Conservation (phyloP, 2,797 vertebrate genomes). For the Emys orbicularis region DNA sequence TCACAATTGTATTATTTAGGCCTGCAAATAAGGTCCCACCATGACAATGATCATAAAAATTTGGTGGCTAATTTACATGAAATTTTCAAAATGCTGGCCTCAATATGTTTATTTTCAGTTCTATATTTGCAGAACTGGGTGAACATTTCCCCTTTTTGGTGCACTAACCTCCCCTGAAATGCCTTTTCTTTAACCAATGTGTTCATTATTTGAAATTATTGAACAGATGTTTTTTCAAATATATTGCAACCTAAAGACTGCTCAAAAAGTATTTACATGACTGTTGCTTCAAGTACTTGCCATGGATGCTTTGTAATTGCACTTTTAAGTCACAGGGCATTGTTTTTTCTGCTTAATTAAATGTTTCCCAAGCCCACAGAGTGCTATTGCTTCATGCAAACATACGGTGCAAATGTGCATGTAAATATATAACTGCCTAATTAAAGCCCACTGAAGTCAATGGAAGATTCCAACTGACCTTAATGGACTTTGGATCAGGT, state of each 20-base stretch:
- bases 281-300: slow-evolving; percentile 37
- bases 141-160: not conserved
- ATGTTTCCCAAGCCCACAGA: not conserved
- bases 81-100: not conserved
- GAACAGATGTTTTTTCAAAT: slow-evolving; percentile 68
- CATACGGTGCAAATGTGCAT: not conserved
- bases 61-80: not conserved
- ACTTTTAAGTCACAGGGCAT: slow-evolving; percentile 4
- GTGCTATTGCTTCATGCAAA: not conserved
- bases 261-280: slow-evolving; percentile 53
- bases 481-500: not conserved
- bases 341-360: not conserved
- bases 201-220: slow-evolving; percentile 61
- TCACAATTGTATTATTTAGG: not conserved
- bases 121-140: not conserved
- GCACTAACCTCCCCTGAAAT: slow-evolving; percentile 35
- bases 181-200: slow-evolving; percentile 14
- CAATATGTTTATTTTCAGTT: slow-evolving; percentile 1
- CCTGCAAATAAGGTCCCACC: not conserved
- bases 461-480: not conserved
- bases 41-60: not conserved
- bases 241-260: slow-evolving; percentile 56
- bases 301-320: slow-evolving; percentile 27
- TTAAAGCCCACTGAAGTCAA: not conserved
- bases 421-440: not conserved